Evolutionary conservation across 1,140 invertebrate species (phyloP).

Genomic region (Varroa destructor): DNA sequence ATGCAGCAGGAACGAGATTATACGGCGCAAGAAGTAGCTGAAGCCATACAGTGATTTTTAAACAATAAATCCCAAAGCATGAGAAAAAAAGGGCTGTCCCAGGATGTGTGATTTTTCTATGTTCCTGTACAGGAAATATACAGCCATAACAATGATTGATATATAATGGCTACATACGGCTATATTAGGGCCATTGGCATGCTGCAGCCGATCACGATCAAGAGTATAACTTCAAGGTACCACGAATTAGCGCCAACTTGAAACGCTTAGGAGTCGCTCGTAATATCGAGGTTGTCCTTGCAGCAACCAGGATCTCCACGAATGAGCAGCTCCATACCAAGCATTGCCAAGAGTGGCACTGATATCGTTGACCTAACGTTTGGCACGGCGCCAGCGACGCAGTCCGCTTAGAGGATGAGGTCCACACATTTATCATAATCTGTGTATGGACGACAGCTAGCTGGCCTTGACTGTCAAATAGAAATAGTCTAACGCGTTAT

Average conservation of each 20-base stretch:
- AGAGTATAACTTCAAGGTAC: background rate
- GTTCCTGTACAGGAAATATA: too few species aligned
- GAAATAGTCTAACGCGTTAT: slow-evolving; percentile 1
- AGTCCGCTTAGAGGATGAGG: background rate
- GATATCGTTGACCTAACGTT: background rate
- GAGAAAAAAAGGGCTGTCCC: too few species aligned
- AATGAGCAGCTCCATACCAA: background rate
- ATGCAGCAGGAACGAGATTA: too few species aligned
- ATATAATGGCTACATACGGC: background rate
- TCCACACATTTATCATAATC: background rate
- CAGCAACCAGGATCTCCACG: too few species aligned
- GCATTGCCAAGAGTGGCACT: slow-evolving; percentile 16
- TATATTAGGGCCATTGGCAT: background rate
- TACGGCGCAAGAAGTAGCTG: too few species aligned
- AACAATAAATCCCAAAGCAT: too few species aligned
- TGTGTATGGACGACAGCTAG: background rate
- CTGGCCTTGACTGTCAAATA: background rate
- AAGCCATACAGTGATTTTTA: too few species aligned
- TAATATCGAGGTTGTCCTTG: background rate
- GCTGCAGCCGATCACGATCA: background rate
- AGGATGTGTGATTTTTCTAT: too few species aligned
- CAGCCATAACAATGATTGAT: too few species aligned
- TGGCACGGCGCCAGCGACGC: background rate
- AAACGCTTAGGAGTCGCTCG: background rate
- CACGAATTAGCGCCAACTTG: background rate